phyloP scores from a whole-genome alignment of 1,140 invertebrate species.

The Lordiphosa collinella region DNA sequence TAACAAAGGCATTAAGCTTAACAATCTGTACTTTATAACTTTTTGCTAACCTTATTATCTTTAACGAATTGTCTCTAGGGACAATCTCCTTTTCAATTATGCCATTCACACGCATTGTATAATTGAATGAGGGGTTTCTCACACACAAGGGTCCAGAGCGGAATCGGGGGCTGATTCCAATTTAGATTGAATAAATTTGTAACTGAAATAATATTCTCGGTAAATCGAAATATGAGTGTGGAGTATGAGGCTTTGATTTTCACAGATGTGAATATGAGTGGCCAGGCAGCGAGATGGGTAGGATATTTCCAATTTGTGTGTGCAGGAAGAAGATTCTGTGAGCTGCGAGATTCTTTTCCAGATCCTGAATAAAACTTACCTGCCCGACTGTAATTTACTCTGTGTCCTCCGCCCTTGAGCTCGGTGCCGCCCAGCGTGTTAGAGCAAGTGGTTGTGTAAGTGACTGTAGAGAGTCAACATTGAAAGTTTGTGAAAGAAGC shows the following conservation, averaged over 20 bases:
- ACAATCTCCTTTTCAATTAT: constrained; percentile 69
- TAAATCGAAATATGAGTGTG: neutral
- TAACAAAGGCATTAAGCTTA: constrained; percentile 57
- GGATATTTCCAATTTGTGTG: neutral
- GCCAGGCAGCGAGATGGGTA: neutral
- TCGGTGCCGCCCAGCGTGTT: too few species aligned
- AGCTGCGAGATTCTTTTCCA: too few species aligned
- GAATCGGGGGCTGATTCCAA: constrained; percentile 1
- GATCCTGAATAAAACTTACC: too few species aligned
- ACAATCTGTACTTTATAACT: constrained; percentile 63
- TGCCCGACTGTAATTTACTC: too few species aligned
- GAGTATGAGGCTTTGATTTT: constrained; percentile 1
- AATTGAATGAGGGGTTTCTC: constrained; percentile 61
- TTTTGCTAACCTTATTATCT: constrained; percentile 72
- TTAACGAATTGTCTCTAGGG: constrained; percentile 72
- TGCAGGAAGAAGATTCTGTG: too few species aligned
- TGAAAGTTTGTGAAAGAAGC: too few species aligned
- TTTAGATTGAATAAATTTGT: constrained; percentile 38
- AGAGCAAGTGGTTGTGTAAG: too few species aligned
- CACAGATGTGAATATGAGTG: constrained; percentile 5
- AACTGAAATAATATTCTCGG: constrained; percentile 11
- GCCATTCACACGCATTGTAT: constrained; percentile 68
- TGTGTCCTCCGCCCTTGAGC: too few species aligned
- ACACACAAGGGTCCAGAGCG: constrained; percentile 1
- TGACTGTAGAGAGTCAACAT: too few species aligned